phyloP scores from a whole-genome alignment of 2,888 invertebrate species.

The Sphaeridia pumilis region DNA sequence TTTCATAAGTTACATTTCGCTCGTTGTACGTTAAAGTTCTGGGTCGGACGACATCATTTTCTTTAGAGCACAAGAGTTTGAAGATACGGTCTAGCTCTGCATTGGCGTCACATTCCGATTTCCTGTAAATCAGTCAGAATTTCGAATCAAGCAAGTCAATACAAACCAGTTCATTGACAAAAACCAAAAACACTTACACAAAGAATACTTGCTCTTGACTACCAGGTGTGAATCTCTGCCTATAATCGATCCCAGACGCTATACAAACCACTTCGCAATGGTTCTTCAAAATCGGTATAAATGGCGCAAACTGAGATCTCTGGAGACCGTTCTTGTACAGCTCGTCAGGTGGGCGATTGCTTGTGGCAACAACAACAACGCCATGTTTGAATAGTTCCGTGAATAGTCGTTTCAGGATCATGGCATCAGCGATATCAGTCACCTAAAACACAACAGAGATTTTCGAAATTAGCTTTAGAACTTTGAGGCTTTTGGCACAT shows the following conservation, averaged over 20 bases:
- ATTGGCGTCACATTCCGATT: conserved; percentile 51
- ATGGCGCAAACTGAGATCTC: conserved; percentile 89
- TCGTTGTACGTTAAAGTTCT: conserved; percentile 77
- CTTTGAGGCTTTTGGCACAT: too few relatives aligned
- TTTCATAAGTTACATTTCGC: conserved; percentile 72
- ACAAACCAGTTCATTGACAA: too few relatives aligned
- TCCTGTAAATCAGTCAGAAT: too few relatives aligned
- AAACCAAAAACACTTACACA: conserved; percentile 51
- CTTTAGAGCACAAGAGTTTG: conserved; percentile 73
- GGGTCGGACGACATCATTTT: conserved; percentile 79
- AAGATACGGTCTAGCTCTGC: conserved; percentile 66
- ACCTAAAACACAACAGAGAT: too few relatives aligned
- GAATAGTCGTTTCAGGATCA: conserved; percentile 92
- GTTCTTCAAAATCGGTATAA: conserved; percentile 78
- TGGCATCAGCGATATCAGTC: conserved; percentile 98
- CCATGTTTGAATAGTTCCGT: conserved; percentile 84
- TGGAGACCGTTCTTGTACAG: conserved; percentile 97
- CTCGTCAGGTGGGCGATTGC: conserved; percentile 91
- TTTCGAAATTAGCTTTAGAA: too few relatives aligned
- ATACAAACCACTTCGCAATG: conserved; percentile 65
- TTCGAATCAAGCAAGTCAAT: conserved; percentile 36
- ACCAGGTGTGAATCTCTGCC: conserved; percentile 52
- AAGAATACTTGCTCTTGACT: conserved; percentile 61
- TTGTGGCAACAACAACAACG: conserved; percentile 79
- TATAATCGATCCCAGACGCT: conserved; percentile 91